These are phyloP conservation scores for Drepana arcuata DNA, from an alignment of 1,140 invertebrate genomes.

Conservation along the genomic window DNA sequence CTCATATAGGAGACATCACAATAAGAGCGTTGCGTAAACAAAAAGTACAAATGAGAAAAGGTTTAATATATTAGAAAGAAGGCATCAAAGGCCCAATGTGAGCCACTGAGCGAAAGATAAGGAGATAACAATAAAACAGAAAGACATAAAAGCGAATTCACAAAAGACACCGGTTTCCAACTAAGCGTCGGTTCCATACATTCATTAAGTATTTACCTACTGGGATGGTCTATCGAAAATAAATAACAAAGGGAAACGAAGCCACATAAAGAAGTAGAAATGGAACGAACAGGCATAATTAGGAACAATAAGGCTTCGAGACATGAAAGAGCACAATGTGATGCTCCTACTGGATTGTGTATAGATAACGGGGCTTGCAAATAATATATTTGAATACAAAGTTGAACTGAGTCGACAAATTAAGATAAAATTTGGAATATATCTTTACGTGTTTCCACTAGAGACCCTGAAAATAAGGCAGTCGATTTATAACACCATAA, in stretches of 20 bases:
- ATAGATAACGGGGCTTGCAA: no score
- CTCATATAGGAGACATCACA: no score
- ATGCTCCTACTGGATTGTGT: no score
- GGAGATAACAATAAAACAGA: slow-evolving; percentile 25
- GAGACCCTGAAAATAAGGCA: no score
- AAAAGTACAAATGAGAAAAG: no score
- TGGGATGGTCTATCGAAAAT: slow-evolving; percentile 18
- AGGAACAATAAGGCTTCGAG: slow-evolving; percentile 42
- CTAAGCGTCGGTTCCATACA: slow-evolving; percentile 18
- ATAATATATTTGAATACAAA: no score
- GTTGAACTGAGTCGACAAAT: no score
- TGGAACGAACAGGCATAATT: slow-evolving; percentile 37
- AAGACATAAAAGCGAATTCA: slow-evolving; percentile 14
- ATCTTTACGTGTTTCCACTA: no score
- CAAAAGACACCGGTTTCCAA: slow-evolving; percentile 18
- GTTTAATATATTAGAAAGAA: no score
- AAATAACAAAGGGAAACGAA: slow-evolving; percentile 33
- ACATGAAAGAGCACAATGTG: slow-evolving; percentile 21
- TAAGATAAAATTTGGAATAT: no score
- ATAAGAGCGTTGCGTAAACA: no score
- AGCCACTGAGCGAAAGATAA: slow-evolving; percentile 13
- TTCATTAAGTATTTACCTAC: slow-evolving; percentile 16
- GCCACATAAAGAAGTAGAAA: slow-evolving; percentile 30
- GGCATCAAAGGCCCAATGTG: slow-evolving; percentile 20
- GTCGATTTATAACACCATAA: no score